Percentiles rank a stretch among this genome's conserved stretches.
These are phyloP conservation scores for Lepilemur ruficaudatus DNA, from an alignment of 2,797 vertebrate species.

Conservation along the genomic window DNA sequence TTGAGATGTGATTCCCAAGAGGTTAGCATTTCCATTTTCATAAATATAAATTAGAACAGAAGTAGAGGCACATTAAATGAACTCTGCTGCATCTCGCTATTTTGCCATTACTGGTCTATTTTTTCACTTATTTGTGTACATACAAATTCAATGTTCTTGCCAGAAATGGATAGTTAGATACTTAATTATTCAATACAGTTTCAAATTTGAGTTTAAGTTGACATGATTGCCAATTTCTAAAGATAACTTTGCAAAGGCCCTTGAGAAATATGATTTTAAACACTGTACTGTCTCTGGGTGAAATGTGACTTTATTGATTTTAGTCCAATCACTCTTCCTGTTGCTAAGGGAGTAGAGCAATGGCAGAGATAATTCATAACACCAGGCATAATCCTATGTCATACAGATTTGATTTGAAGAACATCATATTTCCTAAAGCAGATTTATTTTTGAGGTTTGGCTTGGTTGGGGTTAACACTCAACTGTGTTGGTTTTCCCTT, in stretches of 20 bases:
- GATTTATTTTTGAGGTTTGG: background rate
- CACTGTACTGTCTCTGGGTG: background rate
- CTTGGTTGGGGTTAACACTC: background rate
- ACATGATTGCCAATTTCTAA: constrained; percentile 3
- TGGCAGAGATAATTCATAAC: background rate
- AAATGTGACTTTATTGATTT: constrained; percentile 16
- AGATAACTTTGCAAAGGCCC: background rate
- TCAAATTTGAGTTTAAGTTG: constrained; percentile 29
- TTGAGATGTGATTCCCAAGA: background rate
- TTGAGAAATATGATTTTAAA: constrained; percentile 36
- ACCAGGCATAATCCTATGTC: background rate
- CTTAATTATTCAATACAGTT: constrained; percentile 22
- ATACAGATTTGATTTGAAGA: background rate
- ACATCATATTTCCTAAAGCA: background rate
- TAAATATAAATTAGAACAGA: background rate
- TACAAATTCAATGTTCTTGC: background rate
- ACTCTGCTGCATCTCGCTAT: background rate
- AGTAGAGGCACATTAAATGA: background rate
- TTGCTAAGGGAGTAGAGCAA: background rate
- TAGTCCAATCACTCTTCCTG: background rate
- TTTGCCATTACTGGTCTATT: background rate
- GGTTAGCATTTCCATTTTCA: background rate
- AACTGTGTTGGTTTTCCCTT: background rate
- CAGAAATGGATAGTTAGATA: background rate
- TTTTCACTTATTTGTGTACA: background rate